Percentiles rank a stretch among this genome's conserved stretches.
Conservation (phyloP, 2,113 vertebrate genomes). For the Nerophis ophidion region DNA sequence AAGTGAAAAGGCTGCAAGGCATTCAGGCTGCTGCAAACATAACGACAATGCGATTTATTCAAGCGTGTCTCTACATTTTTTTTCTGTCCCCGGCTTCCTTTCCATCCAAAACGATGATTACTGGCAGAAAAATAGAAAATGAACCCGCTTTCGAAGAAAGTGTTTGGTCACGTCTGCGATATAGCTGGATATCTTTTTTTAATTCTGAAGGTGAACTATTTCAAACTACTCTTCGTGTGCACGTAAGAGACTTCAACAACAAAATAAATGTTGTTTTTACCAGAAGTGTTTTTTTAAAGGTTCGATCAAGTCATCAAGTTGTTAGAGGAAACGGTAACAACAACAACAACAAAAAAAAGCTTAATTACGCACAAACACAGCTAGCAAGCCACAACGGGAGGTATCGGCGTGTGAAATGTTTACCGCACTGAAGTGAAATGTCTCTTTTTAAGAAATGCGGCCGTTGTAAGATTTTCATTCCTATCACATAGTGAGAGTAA, state of each 20-base stretch:
- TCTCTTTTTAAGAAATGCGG: constrained; percentile 34
- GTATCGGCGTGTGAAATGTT: constrained; percentile 33
- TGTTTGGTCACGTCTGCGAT: constrained; percentile 29
- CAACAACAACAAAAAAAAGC: too few relatives aligned
- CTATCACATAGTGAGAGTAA: constrained; percentile 55
- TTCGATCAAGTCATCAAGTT: constrained; percentile 26
- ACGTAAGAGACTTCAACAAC: constrained; percentile 34
- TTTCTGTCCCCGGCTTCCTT: constrained; percentile 14
- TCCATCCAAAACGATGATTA: neutral
- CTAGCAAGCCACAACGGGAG: constrained; percentile 40
- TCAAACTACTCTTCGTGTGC: constrained; percentile 25
- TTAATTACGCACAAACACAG: constrained; percentile 7
- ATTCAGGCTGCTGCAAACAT: constrained; percentile 46
- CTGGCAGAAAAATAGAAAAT: constrained; percentile 10
- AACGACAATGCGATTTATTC: constrained; percentile 29
- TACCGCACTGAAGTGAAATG: constrained; percentile 24
- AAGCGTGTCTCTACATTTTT: constrained; percentile 4
- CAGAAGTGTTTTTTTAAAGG: constrained; percentile 22
- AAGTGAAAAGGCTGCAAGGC: constrained; percentile 51
- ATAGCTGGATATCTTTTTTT: constrained; percentile 2
- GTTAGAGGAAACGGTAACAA: constrained; percentile 12
- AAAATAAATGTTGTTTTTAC: constrained; percentile 41
- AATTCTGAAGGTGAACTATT: neutral
- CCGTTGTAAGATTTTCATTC: constrained; percentile 13
- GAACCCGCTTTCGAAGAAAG: constrained; percentile 16